Evolutionary conservation across 2,797 vertebrate species (phyloP), one percentile per base, ranked within the genome.

Genomic region (Orientallactaga sibirica): DNA sequence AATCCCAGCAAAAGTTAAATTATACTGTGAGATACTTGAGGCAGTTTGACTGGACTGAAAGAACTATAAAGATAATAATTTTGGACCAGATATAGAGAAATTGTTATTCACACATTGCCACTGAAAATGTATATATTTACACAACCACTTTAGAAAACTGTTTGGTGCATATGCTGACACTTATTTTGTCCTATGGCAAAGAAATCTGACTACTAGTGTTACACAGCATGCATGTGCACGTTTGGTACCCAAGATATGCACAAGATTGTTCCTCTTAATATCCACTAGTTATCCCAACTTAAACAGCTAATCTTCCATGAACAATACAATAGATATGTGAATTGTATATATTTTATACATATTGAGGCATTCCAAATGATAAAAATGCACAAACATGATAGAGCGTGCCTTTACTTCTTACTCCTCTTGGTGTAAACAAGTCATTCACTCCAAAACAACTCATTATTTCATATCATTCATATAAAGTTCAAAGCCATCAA

Each of bases 361-460:
- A 48, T 66, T 3, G 37, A 7, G 41, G 25, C 88, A 58, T 62
- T 64, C 18, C 12, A 82, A 5, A 41, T 67, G 67, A 62, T 79
- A 48, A 73, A 94, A 85, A 88, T 81, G 20, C 76, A 37, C 25
- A 62, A 84, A 76, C 41, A 16, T 41, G 10, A 15, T 91, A 91
- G 3, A 61, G 33, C 3, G 58, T 64, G 4, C 41, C 43, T 52
- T 88, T 76, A 86, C 73, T 29, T 78, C 41, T 93, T 55, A 88
- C 67, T 41, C 61, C 20, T 41, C 15, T 19, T 86, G 27, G 3
- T 11, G 27, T 70, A 66, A 86, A 33, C n/a, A 84, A 84, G 7
- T 58, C 22, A 52, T 33, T 33, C 27, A 52, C 27, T 43, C 22
- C 61, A 78, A 93, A 52, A 29, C 20, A 18, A 33, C 22, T 61